Evolutionary conservation across 2,113 vertebrate genomes (phyloP), one percentile per base, ranked within the genome.

Genomic region (Plectropomus leopardus): DNA sequence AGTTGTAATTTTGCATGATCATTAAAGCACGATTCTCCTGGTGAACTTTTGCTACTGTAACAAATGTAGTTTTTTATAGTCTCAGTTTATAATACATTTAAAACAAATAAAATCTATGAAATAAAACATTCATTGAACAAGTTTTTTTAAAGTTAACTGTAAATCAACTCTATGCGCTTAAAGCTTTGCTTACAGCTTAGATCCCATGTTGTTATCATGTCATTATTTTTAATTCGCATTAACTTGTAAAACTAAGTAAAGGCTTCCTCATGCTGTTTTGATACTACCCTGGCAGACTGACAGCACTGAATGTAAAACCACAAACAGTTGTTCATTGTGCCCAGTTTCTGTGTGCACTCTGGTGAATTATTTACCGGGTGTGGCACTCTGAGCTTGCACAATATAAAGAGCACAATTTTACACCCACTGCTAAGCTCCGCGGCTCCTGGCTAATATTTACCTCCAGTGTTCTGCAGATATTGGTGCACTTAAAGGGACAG

Each of bases 331-430:
- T 5, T 48, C 28, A 26, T 64, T 76, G 50, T 67, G 17, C 26
- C 48, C 10, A 9, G 32, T 10, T 13, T 50, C 3, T 57, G 36
- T 72, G 28, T 75, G 59, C 23, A 26, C 23, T 3, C 5, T 34
- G 50, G 83, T 88, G 67, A 90, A 92, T 90, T 72, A 92, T 91
- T 92, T 60, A 89, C 83, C 61, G 69, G 89, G 92, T 76, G 90
- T 76, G 88, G 83, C 69, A 32, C 36, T 23, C 26, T 57, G 24
- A 72, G 15, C 23, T 71, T 74, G 42, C 16, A 34, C 63, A 72
- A 72, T 50, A 13, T 24, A n/a, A 63, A 67, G n/a, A 1, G 10
- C 17, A 34, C 36, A 32, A 0, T 64, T 36, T 58, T 76, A n/a
- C 47, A 80, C 26, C 28, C 44, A 24, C 54, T 54, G 48, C 42